Evolutionary conservation across 2,113 vertebrate species (phyloP).

Genomic region (Trogon melanurus): DNA sequence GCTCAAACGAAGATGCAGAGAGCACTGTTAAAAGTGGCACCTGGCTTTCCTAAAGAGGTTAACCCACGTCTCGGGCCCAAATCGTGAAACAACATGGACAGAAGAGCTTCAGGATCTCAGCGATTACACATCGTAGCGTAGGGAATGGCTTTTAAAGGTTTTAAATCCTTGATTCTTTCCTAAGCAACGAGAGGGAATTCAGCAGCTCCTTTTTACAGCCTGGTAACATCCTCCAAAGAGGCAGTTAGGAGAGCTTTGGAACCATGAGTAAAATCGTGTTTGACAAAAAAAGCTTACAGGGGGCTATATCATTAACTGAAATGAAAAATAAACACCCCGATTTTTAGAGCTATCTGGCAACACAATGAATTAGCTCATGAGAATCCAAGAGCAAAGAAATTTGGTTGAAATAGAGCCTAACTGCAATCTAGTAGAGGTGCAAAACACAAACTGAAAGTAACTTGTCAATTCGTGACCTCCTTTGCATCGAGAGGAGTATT

Average conservation of each 20-base stretch:
- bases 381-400: not conserved
- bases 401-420: not conserved
- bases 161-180: not conserved
- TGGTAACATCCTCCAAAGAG: not conserved
- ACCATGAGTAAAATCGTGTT: not conserved
- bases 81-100: fast-evolving
- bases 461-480: not conserved
- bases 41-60: not conserved
- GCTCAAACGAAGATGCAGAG: not conserved
- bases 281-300: not conserved
- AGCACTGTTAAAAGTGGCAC: not conserved
- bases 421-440: not conserved
- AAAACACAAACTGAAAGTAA: not conserved
- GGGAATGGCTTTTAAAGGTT: not conserved
- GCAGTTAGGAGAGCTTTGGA: not conserved
- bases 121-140: not conserved
- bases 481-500: not conserved
- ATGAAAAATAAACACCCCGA: not conserved
- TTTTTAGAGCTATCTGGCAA: not conserved
- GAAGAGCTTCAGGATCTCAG: not conserved
- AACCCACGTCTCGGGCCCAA: not conserved
- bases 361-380: not conserved
- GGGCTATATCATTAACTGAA: not conserved
- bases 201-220: not conserved
- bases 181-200: not conserved